Evolutionary conservation across 2,113 vertebrate genomes (phyloP).

Genomic region (Gadus chalcogrammus): DNA sequence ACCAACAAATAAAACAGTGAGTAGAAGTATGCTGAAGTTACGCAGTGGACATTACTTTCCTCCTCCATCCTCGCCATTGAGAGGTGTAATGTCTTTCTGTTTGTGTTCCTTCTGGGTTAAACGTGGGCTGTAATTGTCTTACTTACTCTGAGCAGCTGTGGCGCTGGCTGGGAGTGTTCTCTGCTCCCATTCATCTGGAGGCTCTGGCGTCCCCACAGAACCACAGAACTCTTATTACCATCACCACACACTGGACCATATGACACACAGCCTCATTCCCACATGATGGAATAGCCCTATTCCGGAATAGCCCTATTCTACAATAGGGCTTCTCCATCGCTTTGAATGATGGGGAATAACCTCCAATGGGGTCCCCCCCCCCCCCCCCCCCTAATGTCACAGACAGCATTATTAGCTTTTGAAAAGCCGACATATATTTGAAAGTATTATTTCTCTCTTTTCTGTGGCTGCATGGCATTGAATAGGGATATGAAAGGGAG

Average conservation of each 20-base stretch:
- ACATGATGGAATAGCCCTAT: no score
- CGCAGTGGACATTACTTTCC: conserved; percentile 9
- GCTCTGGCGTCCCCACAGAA: conserved; percentile 10
- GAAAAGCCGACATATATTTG: conserved; percentile 10
- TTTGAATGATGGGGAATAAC: conserved; percentile 27
- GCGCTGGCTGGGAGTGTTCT: conserved; percentile 2
- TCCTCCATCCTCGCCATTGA: conserved; percentile 1
- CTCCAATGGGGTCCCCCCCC: not conserved
- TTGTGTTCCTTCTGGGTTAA: not conserved
- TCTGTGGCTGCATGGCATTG: not conserved
- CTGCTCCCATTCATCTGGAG: conserved; percentile 22
- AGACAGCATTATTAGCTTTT: conserved; percentile 36
- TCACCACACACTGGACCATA: not conserved
- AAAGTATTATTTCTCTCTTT: conserved; percentile 18
- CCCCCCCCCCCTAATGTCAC: conserved; percentile 9
- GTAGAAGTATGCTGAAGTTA: no score
- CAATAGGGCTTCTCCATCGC: conserved; percentile 32
- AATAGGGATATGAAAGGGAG: not conserved
- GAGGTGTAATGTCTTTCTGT: conserved; percentile 8
- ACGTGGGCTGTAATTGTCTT: conserved; percentile 21
- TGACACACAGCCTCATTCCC: no score
- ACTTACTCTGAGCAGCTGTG: not conserved
- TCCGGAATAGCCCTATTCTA: no score
- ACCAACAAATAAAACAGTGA: no score
- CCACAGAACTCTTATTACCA: conserved; percentile 19